Evolutionary conservation across 2,113 vertebrate species (phyloP).

Genomic region (Gopherus evgoodei): DNA sequence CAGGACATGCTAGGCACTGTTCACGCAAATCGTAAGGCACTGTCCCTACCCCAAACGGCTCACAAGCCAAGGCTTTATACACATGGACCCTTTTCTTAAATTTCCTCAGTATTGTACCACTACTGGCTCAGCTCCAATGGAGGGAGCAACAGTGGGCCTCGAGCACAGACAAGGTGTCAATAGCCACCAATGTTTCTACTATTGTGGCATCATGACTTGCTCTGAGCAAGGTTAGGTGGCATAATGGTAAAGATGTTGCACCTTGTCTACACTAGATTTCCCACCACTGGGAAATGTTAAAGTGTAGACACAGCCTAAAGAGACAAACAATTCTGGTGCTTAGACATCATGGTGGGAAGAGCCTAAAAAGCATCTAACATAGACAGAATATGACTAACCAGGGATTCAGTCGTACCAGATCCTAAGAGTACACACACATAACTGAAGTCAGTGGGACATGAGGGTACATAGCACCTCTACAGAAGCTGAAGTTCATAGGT

Average conservation of each 20-base stretch:
- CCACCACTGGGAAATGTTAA: not conserved
- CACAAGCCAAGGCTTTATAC: not conserved
- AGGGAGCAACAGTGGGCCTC: not conserved
- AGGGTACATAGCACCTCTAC: too few species aligned
- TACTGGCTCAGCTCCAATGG: not conserved
- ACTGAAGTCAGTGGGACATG: not conserved
- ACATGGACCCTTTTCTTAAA: not conserved
- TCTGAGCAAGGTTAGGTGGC: fast-evolving
- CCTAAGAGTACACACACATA: not conserved
- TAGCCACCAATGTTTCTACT: not conserved
- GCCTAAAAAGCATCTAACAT: too few species aligned
- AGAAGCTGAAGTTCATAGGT: too few species aligned
- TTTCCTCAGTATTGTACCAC: fast-evolving
- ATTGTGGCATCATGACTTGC: fast-evolving
- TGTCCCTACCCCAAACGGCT: not conserved
- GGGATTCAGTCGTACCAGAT: not conserved
- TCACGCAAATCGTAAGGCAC: fast-evolving
- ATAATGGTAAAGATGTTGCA: fast-evolving
- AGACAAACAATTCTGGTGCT: not conserved
- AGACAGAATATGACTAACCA: not conserved
- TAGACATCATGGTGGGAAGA: not conserved
- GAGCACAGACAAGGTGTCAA: not conserved
- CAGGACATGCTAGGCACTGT: not conserved
- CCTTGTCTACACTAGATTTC: not conserved
- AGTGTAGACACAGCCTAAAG: fast-evolving